These are phyloP conservation scores for Hetaerina americana DNA, from an alignment of 1,140 invertebrate species.

Conservation along the genomic window DNA sequence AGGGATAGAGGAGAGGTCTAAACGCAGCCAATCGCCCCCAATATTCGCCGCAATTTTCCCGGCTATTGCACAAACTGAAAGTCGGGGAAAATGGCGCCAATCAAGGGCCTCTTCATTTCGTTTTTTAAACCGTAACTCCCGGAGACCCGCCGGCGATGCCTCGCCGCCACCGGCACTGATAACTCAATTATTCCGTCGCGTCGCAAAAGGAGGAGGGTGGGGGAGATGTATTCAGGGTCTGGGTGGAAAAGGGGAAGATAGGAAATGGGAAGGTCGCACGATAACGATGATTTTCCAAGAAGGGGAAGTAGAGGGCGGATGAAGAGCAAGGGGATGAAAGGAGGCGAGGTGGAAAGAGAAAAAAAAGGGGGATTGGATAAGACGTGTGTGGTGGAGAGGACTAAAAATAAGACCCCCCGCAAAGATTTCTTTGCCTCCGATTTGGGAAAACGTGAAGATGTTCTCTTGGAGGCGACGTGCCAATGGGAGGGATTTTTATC, in stretches of 20 bases:
- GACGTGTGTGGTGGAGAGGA: too few species aligned
- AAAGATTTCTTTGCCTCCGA: too few species aligned
- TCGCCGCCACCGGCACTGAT: neutral
- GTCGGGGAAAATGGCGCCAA: constrained; percentile 7
- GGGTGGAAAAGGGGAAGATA: too few species aligned
- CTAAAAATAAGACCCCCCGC: too few species aligned
- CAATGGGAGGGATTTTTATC: too few species aligned
- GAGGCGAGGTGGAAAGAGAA: neutral
- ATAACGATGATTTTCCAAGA: too few species aligned
- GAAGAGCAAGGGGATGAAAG: neutral
- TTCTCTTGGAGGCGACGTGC: too few species aligned
- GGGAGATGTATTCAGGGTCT: too few species aligned
- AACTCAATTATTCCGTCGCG: constrained; percentile 6
- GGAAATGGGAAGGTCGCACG: too few species aligned
- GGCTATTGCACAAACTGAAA: constrained; percentile 10
- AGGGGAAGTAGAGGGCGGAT: too few species aligned
- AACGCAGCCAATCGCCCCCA: constrained; percentile 1
- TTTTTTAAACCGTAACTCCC: constrained; percentile 1
- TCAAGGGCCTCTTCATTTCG: constrained; percentile 8
- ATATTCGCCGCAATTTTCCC: constrained; percentile 9
- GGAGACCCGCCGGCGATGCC: neutral
- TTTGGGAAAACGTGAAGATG: too few species aligned
- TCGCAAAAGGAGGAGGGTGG: too few species aligned
- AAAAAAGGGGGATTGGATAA: neutral
- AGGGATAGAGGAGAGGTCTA: neutral